Evolutionary conservation across 2,113 vertebrate species (phyloP), one percentile per base, ranked within the genome.

Genomic region (Cavia aperea): DNA sequence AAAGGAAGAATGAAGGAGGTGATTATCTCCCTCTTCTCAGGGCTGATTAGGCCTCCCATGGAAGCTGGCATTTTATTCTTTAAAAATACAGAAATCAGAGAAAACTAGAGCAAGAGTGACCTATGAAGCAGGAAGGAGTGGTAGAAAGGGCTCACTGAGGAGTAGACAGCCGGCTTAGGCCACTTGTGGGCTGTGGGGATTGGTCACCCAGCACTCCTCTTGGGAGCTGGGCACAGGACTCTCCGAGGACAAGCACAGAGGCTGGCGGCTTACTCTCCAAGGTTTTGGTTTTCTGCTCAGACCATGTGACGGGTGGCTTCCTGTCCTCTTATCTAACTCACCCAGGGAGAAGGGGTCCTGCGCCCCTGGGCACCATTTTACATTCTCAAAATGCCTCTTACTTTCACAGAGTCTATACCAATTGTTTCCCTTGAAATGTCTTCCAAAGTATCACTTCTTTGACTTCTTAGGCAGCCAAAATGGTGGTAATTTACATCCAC

Each of bases 31-130:
- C 31, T 85, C 24, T 81, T 62, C 5, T 78, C n/a, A 10, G 58
- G 72, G 15, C 56, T 84, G 43, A 86, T 84, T 86, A 92, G 49
- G 13, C 29, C 7, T 60, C 51, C 68, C 26, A 60, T 75, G 43
- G 68, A 78, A 85, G 68, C 68, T 29, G 89, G 9, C 23, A 43
- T 87, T 82, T 83, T 68, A 86, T 91, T 93, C 62, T 16, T 90
- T 79, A 79, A 92, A 33, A 90, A 93, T 56, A 66, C 66, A 91
- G 65, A 89, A 87, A 68, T 56, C 62, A 88, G 43, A 60, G 56
- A 68, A 83, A 92, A 81, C 54, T 72, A 12, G 39, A 29, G 7
- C 36, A 46, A 92, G 46, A 86, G 31, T 58, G 82, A 66, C 60
- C 13, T 43, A 0, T 4, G 24, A 46, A 81, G 9, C 19, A 31